Evolutionary conservation across 2,888 invertebrate genomes (phyloP).

Genomic region (Scaptomyza tumidula): DNA sequence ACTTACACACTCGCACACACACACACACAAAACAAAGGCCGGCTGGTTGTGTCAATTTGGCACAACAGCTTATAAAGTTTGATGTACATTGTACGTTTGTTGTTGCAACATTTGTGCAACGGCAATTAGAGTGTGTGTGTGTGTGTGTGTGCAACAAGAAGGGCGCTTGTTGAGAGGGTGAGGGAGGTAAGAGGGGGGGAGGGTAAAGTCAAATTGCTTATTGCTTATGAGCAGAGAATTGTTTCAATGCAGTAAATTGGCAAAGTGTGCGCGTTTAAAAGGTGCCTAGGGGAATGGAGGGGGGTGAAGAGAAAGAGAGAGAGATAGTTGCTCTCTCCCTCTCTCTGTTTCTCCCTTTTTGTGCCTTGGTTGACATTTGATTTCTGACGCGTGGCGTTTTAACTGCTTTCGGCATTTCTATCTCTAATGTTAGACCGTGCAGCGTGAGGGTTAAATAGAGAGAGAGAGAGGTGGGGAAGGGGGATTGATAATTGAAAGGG

Average conservation of each 20-base stretch:
- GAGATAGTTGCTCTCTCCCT: not conserved
- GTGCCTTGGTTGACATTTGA: slow-evolving; percentile 68
- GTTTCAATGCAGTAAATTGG: slow-evolving; percentile 43
- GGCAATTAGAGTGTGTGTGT: slow-evolving; percentile 38
- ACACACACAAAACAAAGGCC: not conserved
- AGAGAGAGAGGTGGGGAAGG: not conserved
- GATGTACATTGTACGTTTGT: slow-evolving; percentile 12
- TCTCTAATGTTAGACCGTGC: slow-evolving; percentile 22
- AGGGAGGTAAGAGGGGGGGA: not conserved
- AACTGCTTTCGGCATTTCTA: slow-evolving; percentile 46
- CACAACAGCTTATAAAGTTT: slow-evolving; percentile 52
- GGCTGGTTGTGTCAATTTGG: slow-evolving; percentile 41
- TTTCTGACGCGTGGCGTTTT: slow-evolving; percentile 74
- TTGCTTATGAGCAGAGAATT: slow-evolving; percentile 3
- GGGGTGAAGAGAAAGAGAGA: not conserved
- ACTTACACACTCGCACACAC: slow-evolving; percentile 2
- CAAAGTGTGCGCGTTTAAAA: slow-evolving; percentile 49
- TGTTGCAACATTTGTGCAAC: slow-evolving; percentile 36
- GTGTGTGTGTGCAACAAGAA: slow-evolving; percentile 7
- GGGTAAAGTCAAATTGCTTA: not conserved
- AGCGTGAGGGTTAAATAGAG: not conserved
- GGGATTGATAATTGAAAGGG: not conserved
- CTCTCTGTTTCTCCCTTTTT: not conserved
- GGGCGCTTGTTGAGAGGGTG: not conserved
- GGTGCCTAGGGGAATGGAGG: slow-evolving; percentile 46